Conservation (phyloP, 2,113 vertebrate genomes). For the Gracilinanus agilis region DNA sequence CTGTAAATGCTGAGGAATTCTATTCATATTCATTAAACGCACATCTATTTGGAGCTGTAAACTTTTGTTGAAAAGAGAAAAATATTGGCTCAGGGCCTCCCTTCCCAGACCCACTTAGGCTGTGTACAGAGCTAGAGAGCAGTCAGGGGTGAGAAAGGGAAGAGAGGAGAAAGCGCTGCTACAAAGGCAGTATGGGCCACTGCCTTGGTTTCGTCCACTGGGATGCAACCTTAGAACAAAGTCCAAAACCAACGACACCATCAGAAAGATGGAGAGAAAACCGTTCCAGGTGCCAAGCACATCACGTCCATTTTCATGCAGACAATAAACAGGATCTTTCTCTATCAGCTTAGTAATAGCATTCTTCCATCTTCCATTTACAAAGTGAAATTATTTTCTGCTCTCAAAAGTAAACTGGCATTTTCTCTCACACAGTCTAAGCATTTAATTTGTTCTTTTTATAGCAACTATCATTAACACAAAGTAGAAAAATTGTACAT, state of each 20-base stretch:
- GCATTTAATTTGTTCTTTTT: conserved; percentile 5
- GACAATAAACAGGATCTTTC: not conserved
- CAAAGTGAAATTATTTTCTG: conserved; percentile 45
- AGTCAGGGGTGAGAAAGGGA: not conserved
- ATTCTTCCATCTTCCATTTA: conserved; percentile 1
- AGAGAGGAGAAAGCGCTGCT: not conserved
- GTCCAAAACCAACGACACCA: not conserved
- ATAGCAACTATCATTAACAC: not conserved
- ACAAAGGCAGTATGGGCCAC: not conserved
- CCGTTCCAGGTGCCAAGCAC: not conserved
- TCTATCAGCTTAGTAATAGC: not conserved
- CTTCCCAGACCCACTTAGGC: not conserved
- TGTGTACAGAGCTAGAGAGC: not conserved
- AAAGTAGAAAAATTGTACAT: conserved; percentile 23
- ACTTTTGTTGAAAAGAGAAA: conserved; percentile 32
- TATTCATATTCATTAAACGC: not conserved
- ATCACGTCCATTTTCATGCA: not conserved
- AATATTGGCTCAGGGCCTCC: not conserved
- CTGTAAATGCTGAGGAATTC: not conserved
- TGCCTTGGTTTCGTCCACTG: not conserved
- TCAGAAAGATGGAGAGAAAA: not conserved
- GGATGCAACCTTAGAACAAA: not conserved
- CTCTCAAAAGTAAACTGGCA: conserved; percentile 14
- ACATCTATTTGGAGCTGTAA: conserved; percentile 20
- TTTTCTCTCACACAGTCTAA: conserved; percentile 50